Evolutionary conservation across 2,797 vertebrate species (phyloP).

Genomic region (Halcyon chelicuti): DNA sequence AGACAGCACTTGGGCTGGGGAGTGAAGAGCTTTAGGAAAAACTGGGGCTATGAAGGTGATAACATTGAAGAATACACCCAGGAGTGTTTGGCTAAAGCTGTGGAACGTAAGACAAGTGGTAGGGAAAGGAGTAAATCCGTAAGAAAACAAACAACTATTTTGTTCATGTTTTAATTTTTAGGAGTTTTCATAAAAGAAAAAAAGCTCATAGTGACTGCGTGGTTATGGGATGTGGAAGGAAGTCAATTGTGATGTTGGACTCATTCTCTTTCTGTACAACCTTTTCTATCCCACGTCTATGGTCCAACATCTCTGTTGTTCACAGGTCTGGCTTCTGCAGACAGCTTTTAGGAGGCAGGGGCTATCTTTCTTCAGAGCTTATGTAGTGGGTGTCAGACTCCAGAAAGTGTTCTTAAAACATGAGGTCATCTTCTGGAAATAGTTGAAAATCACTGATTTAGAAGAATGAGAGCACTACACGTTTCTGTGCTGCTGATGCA

Average conservation of each 20-base stretch:
- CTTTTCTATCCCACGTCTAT: neutral
- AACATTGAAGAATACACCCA: fast-evolving
- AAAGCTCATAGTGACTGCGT: neutral
- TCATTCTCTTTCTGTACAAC: neutral
- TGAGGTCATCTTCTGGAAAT: neutral
- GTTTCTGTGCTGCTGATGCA: neutral
- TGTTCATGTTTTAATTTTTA: neutral
- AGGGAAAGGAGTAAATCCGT: neutral
- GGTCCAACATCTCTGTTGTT: neutral
- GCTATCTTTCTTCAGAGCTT: neutral
- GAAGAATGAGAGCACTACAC: neutral
- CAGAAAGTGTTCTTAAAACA: neutral
- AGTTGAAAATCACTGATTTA: neutral
- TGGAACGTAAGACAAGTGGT: neutral
- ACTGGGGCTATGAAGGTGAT: neutral
- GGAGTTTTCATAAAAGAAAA: neutral
- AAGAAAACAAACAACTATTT: neutral
- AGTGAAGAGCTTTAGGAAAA: neutral
- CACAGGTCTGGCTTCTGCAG: neutral
- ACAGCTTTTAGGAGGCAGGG: neutral
- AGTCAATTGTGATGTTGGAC: neutral
- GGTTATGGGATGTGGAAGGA: neutral
- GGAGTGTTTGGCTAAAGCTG: neutral
- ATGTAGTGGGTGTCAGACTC: neutral
- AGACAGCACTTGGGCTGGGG: neutral